phyloP scores from a whole-genome alignment of 2,113 vertebrate genomes.

The Perca flavescens region DNA sequence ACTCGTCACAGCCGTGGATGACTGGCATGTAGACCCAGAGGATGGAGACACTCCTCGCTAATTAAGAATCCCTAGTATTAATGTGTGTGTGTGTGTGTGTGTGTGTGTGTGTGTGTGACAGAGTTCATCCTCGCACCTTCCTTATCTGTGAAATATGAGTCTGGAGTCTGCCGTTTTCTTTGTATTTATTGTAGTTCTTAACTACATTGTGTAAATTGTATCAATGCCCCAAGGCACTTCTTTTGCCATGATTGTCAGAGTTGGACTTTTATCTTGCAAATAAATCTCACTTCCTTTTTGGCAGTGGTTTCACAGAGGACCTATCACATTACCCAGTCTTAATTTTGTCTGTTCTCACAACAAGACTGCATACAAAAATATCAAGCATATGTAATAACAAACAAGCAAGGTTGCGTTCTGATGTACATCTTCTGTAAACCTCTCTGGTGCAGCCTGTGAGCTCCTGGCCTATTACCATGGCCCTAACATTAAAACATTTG shows the following conservation, averaged over 20 bases:
- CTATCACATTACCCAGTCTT: neutral
- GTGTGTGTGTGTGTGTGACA: slow-evolving; percentile 5
- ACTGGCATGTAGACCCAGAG: slow-evolving; percentile 49
- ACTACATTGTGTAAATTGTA: neutral
- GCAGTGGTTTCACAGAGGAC: neutral
- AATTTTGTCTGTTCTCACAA: neutral
- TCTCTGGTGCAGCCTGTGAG: too few relatives aligned
- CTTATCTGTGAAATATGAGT: neutral
- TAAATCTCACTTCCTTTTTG: neutral
- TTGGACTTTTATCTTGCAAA: neutral
- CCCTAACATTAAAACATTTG: neutral
- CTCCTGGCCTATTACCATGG: neutral
- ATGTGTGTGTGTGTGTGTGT: slow-evolving; percentile 46
- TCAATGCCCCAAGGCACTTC: neutral
- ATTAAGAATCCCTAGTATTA: slow-evolving; percentile 78
- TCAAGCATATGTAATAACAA: neutral
- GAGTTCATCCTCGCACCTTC: neutral
- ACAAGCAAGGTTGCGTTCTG: too few relatives aligned
- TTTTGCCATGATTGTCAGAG: neutral
- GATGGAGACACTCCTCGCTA: slow-evolving; percentile 63
- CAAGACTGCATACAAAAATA: neutral
- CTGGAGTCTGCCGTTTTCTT: neutral
- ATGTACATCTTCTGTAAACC: too few relatives aligned
- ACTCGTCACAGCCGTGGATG: slow-evolving; percentile 50
- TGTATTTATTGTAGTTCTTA: neutral